Percentiles rank a stretch among this genome's conserved stretches.
These are phyloP conservation scores for Spodoptera frugiperda DNA, from an alignment of 1,140 invertebrate genomes.

Conservation along the genomic window DNA sequence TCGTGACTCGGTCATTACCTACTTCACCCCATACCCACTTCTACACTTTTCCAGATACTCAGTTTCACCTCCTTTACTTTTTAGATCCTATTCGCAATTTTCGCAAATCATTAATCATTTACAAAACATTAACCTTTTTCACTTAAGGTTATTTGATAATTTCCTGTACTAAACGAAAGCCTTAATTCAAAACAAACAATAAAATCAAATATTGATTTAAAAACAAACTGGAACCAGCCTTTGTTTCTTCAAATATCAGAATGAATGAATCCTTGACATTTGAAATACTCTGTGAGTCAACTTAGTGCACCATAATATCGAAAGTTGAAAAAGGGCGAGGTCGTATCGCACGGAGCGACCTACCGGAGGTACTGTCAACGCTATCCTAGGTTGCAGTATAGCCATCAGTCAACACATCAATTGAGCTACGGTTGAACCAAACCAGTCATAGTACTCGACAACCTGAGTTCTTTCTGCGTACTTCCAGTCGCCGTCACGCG, in stretches of 20 bases:
- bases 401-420: constrained; percentile 66
- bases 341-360: constrained; percentile 3
- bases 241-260: constrained; percentile 37
- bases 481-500: constrained; percentile 24
- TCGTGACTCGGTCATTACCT: constrained; percentile 59
- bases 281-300: constrained; percentile 36
- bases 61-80: constrained; percentile 4
- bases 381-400: constrained; percentile 46
- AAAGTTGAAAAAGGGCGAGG: constrained; percentile 48
- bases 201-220: neutral
- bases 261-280: constrained; percentile 44
- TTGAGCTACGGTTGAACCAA: constrained; percentile 53
- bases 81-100: neutral
- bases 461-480: constrained; percentile 64
- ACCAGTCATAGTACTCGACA: constrained; percentile 71
- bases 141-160: too few relatives aligned
- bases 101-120: too few relatives aligned
- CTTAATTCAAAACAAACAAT: neutral
- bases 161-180: neutral
- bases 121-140: too few relatives aligned
- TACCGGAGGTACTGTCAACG: constrained; percentile 38
- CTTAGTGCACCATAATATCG: constrained; percentile 13
- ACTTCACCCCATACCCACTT: constrained; percentile 58
- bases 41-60: constrained; percentile 52
- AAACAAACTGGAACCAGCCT: neutral